phyloP scores from a whole-genome alignment of 2,888 invertebrate species.

The Ophioninae sp. region DNA sequence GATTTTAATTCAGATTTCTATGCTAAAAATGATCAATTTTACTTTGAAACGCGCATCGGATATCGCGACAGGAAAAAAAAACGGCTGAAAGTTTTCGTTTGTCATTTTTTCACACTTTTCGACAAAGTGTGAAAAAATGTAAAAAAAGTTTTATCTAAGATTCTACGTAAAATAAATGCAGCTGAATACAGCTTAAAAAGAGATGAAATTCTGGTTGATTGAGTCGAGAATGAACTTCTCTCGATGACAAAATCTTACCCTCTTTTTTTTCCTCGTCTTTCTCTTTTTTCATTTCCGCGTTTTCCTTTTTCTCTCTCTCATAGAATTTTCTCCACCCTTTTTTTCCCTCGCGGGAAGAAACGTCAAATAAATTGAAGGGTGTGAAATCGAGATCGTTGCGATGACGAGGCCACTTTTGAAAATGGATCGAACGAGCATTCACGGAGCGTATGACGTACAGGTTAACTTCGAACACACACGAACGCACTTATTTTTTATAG shows the following conservation, averaged over 20 bases:
- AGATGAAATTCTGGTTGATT: constrained; percentile 2
- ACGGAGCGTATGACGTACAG: constrained; percentile 23
- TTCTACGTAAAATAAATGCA: neutral
- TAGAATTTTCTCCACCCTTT: constrained; percentile 34
- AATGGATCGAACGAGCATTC: constrained; percentile 45
- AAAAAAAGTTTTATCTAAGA: too few relatives aligned
- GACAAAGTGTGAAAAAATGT: too few relatives aligned
- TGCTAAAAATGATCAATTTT: too few relatives aligned
- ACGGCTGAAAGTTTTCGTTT: too few relatives aligned
- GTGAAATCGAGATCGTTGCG: constrained; percentile 35
- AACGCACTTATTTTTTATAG: neutral
- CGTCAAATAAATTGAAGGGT: constrained; percentile 51
- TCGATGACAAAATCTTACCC: neutral
- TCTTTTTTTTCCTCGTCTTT: neutral
- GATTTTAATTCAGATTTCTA: too few relatives aligned
- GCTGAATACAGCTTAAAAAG: neutral
- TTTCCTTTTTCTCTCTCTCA: neutral
- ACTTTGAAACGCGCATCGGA: too few relatives aligned
- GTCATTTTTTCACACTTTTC: too few relatives aligned
- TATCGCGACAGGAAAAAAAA: too few relatives aligned
- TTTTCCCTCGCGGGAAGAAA: constrained; percentile 33
- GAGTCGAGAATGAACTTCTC: neutral
- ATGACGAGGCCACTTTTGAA: constrained; percentile 54
- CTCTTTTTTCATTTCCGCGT: neutral
- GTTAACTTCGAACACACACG: neutral